Conservation (phyloP, 2,113 vertebrate species). For the Erythrocercus mccallii region DNA sequence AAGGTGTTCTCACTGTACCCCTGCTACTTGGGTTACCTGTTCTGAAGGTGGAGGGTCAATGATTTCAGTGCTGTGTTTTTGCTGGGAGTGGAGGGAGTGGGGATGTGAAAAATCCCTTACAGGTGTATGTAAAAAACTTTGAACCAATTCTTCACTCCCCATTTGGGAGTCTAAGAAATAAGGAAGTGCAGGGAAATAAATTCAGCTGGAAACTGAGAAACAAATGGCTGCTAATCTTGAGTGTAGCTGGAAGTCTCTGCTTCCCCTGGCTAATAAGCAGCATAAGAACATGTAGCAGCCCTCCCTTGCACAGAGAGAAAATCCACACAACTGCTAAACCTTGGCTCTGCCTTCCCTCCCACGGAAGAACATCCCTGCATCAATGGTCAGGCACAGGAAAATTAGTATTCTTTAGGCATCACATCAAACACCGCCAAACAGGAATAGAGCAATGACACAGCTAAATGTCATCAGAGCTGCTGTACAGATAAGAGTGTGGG, state of each 20-base stretch:
- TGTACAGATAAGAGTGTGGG: neutral
- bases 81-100: neutral
- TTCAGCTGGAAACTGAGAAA: neutral
- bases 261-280: neutral
- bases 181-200: neutral
- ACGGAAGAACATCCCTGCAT: neutral
- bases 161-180: neutral
- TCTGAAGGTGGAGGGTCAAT: rapidly evolving
- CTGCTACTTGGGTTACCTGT: neutral
- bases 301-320: neutral
- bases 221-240: neutral
- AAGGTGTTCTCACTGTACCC: neutral
- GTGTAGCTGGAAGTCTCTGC: neutral
- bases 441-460: neutral
- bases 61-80: neutral
- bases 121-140: neutral
- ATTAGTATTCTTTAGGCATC: neutral
- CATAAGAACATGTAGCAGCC: neutral
- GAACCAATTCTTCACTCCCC: neutral
- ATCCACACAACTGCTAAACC: neutral
- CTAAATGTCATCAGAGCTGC: neutral
- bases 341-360: neutral
- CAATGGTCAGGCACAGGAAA: neutral
- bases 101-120: neutral
- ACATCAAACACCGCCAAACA: neutral